A percentile compares a stretch with the other conserved stretches of the same genome.
phyloP scores from a whole-genome alignment of 2,797 vertebrate species.

The Meriones psammophilus region DNA sequence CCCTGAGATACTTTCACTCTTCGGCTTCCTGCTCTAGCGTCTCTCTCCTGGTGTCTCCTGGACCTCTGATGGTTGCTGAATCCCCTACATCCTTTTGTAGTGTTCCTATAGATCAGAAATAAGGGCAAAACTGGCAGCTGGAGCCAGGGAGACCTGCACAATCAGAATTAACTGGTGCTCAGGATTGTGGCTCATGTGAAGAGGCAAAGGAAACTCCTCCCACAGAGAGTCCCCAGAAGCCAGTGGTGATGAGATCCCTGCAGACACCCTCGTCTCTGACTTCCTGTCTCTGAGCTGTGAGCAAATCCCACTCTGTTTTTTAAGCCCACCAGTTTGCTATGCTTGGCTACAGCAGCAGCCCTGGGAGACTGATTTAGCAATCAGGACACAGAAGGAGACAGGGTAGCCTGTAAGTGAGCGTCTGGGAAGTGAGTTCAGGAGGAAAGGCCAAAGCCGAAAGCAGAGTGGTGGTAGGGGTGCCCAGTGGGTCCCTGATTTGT shows the following conservation, averaged over 20 bases:
- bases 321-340: not conserved
- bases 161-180: not conserved
- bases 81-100: no score
- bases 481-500: not conserved
- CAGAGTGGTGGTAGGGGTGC: rapidly evolving
- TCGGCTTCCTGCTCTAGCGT: no score
- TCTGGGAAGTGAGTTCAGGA: not conserved
- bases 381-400: not conserved
- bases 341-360: not conserved
- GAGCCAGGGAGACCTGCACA: not conserved
- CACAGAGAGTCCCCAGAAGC: not conserved
- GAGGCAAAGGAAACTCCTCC: not conserved
- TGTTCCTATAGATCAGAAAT: not conserved
- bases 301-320: not conserved
- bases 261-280: not conserved
- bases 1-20: no score
- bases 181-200: no score
- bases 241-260: no score
- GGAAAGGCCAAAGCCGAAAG: not conserved
- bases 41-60: no score
- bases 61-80: no score
- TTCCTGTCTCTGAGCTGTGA: not conserved
- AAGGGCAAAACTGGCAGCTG: not conserved
- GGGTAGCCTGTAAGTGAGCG: not conserved
- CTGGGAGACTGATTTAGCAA: not conserved